These are phyloP conservation scores for Atrichornis clamosus DNA, from an alignment of 2,113 vertebrate genomes.

Conservation along the genomic window DNA sequence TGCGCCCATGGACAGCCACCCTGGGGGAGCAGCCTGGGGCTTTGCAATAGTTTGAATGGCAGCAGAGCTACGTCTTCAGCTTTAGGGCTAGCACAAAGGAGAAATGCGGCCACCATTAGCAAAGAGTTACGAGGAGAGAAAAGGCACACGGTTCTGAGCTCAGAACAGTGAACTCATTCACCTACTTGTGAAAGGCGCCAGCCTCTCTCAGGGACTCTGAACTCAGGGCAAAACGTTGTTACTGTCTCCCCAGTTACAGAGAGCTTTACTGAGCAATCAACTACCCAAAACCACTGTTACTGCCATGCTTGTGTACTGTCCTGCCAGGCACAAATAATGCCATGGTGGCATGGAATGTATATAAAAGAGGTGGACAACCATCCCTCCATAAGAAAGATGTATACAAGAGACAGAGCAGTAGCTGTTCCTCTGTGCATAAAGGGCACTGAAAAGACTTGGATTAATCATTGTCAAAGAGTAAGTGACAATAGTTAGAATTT, in stretches of 20 bases:
- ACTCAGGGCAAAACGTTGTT: neutral
- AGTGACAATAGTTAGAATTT: neutral
- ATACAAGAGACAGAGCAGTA: neutral
- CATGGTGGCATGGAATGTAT: neutral
- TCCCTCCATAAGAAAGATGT: neutral
- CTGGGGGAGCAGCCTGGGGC: neutral
- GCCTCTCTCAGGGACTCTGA: neutral
- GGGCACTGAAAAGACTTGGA: neutral
- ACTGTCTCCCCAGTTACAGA: neutral
- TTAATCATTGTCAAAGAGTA: neutral
- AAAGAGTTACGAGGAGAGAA: neutral
- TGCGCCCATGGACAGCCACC: no score
- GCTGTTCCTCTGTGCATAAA: neutral
- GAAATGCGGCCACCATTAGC: neutral
- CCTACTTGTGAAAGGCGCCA: neutral
- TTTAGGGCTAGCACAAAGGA: neutral
- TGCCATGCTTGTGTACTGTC: neutral
- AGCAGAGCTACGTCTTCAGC: neutral
- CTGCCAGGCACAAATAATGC: neutral
- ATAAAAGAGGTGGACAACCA: neutral
- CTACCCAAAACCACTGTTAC: neutral
- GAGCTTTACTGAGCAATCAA: neutral
- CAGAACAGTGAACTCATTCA: neutral
- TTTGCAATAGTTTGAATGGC: neutral
- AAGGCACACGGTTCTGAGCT: rapidly evolving